These are phyloP conservation scores for Melanotaenia pygmaea DNA, from an alignment of 2,797 vertebrate genomes.

Conservation along the genomic window DNA sequence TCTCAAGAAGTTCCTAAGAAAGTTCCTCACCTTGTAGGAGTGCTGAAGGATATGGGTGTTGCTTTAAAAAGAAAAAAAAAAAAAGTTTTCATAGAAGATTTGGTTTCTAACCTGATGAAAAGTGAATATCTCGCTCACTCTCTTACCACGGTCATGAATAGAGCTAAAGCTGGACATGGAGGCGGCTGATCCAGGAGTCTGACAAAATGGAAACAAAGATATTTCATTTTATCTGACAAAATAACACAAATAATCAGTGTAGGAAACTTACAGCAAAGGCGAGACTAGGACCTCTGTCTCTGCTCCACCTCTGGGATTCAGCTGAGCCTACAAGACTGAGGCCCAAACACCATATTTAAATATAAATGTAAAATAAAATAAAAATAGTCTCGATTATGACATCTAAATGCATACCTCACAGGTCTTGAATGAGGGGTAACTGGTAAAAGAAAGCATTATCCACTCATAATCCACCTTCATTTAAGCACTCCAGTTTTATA, in stretches of 20 bases:
- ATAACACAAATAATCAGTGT: neutral
- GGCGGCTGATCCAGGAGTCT: constrained; percentile 78
- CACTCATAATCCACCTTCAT: neutral
- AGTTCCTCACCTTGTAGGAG: constrained; percentile 71
- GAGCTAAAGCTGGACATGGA: constrained; percentile 75
- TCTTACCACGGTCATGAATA: constrained; percentile 77
- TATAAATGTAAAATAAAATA: neutral
- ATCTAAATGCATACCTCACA: constrained; percentile 75
- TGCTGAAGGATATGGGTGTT: constrained; percentile 66
- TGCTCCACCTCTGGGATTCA: constrained; percentile 69
- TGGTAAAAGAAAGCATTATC: constrained; percentile 58
- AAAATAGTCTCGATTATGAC: constrained; percentile 1
- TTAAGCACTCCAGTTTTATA: neutral
- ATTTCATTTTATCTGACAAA: neutral
- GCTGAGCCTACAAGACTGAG: constrained; percentile 65
- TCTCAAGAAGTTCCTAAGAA: neutral
- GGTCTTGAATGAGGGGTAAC: constrained; percentile 84
- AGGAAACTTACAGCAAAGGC: constrained; percentile 63
- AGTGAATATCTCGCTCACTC: neutral
- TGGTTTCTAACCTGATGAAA: neutral
- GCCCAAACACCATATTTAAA: constrained; percentile 20
- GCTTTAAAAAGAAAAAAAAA: constrained; percentile 60
- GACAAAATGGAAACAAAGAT: constrained; percentile 4
- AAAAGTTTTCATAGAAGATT: neutral
- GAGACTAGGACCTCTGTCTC: constrained; percentile 61